phyloP scores from a whole-genome alignment of 2,113 vertebrate genomes.

The Mirounga angustirostris region DNA sequence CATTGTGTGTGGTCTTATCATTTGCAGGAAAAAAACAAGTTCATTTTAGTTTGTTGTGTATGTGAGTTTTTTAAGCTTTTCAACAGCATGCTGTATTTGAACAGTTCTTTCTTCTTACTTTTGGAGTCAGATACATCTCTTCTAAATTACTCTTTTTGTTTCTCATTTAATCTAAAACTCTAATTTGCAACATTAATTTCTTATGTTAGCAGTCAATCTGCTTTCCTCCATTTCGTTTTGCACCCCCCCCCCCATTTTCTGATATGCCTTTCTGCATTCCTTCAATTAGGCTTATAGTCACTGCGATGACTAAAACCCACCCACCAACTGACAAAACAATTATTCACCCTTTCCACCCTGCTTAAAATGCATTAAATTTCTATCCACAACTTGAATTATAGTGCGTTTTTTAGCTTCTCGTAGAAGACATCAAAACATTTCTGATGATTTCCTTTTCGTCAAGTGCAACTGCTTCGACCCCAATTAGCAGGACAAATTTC shows the following conservation, averaged over 20 bases:
- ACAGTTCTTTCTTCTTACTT: not conserved
- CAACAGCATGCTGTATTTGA: not conserved
- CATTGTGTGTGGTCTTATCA: not conserved
- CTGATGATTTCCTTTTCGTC: constrained; percentile 73
- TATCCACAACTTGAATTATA: constrained; percentile 39
- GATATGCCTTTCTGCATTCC: not conserved
- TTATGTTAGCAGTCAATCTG: not conserved
- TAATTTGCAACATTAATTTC: constrained; percentile 63
- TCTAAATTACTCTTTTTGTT: constrained; percentile 48
- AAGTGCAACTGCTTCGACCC: not conserved
- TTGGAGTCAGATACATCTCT: not conserved
- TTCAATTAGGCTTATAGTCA: constrained; percentile 38
- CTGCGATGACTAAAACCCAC: not conserved
- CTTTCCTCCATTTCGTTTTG: constrained; percentile 45
- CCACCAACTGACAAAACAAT: constrained; percentile 55
- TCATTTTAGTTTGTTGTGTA: not conserved
- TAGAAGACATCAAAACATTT: constrained; percentile 49
- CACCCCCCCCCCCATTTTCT: not conserved
- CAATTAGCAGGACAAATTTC: constrained; percentile 56
- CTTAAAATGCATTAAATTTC: constrained; percentile 69
- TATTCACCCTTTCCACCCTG: constrained; percentile 47
- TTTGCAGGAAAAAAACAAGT: not conserved
- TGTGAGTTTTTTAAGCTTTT: not conserved
- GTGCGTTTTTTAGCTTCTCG: constrained; percentile 57
- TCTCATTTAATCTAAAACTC: constrained; percentile 55